Evolutionary conservation across 2,888 invertebrate species (phyloP), one percentile per base, ranked within the genome.

Genomic region (Hemithea aestivaria): DNA sequence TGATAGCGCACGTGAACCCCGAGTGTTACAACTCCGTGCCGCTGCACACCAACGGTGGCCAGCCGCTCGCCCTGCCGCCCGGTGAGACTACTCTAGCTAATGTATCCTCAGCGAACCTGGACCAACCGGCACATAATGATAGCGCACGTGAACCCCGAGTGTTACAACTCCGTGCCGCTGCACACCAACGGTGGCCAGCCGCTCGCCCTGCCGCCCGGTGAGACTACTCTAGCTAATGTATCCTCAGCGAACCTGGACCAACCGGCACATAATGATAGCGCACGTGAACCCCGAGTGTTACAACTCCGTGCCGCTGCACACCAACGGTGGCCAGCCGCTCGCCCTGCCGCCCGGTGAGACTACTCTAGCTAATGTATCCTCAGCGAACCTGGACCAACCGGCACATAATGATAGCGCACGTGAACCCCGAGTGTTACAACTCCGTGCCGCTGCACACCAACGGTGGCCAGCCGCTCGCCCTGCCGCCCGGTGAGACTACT

Each of bases 121-220:
- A 99, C 75, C 35, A 98, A 99, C 85, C 93, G 92, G 41, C 94
- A 92, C 73, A 97, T 99, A 62, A 93, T 92, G 16, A 84, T 98
- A 62, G 98, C 98, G 0, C 99, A 99, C 80, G 95, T 99, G 33
- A 97, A 97, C 84, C 98, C 99, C 0, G 95, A 96, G 68, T 94
- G 95, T 62, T 98, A 85, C 67, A 85, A 69, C 62, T 81, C 81
- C 0, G 74, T 84, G 16, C 88, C 88, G 1, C 73, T 87, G 5
- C 64, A 77, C 56, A 71, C 78, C 2, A 84, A 85, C 61, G 74
- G 82, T 37, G 85, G 83, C 8, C 83, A 84, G 30, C 87, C 87
- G 1, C 62, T 84, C 0, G 85, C 87, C 0, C 33, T 87, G 48
- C 84, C 87, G 9, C 83, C 87, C 8, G 87, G 85, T 82, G 45